Percentiles rank a stretch among this genome's conserved stretches.
phyloP scores from a whole-genome alignment of 2,797 vertebrate species.

The Esox masquinongy region DNA sequence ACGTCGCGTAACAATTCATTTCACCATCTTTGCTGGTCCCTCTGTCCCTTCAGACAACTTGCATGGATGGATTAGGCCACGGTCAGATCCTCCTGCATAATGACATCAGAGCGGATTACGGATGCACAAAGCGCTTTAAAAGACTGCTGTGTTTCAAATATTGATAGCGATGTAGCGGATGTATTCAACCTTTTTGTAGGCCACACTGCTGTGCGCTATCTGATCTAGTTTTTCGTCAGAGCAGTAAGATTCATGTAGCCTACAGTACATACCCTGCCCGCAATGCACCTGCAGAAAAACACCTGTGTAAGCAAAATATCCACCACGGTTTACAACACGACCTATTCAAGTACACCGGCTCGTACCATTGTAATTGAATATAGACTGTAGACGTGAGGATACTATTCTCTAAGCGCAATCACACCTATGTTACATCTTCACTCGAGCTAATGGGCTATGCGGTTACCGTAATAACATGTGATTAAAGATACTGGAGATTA shows the following conservation, averaged over 20 bases:
- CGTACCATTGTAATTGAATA: neutral
- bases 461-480: slow-evolving; percentile 57
- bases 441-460: neutral
- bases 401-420: neutral
- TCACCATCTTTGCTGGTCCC: slow-evolving; percentile 29
- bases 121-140: slow-evolving; percentile 65
- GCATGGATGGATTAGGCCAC: slow-evolving; percentile 69
- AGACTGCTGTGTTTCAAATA: slow-evolving; percentile 31
- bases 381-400: neutral
- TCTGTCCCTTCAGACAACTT: slow-evolving; percentile 53
- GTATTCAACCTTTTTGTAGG: neutral
- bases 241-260: neutral
- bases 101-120: slow-evolving; percentile 80
- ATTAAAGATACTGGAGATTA: slow-evolving; percentile 18
- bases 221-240: neutral
- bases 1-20: slow-evolving; percentile 46
- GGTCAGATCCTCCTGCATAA: slow-evolving; percentile 61
- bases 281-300: slow-evolving; percentile 10
- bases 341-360: neutral
- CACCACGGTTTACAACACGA: neutral
- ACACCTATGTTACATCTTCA: slow-evolving; percentile 4
- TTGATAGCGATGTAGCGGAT: slow-evolving; percentile 1
- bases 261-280: neutral
- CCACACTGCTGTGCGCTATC: neutral
- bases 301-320: neutral